phyloP scores from a whole-genome alignment of 2,888 invertebrate species.

The Sphaerophoria taeniata region DNA sequence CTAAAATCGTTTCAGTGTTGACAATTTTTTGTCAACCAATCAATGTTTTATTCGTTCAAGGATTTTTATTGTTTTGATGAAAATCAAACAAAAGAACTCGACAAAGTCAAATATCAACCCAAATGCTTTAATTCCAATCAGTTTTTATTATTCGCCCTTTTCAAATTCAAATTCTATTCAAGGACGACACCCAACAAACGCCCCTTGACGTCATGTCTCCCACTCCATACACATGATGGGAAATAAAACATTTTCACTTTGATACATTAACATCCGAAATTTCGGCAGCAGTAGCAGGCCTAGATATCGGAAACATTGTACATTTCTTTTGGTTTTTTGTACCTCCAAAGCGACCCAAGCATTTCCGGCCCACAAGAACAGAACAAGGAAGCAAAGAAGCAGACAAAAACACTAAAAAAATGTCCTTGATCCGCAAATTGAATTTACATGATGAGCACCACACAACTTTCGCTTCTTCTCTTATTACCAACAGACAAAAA shows the following conservation, averaged over 20 bases:
- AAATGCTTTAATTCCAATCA: conserved; percentile 67
- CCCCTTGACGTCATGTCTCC: background rate
- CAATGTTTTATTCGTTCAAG: conserved; percentile 11
- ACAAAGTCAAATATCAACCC: conserved; percentile 32
- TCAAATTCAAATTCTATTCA: conserved; percentile 26
- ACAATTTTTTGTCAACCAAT: background rate
- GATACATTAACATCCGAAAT: conserved; percentile 70
- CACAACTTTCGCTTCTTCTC: conserved; percentile 58
- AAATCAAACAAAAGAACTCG: background rate
- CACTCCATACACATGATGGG: background rate
- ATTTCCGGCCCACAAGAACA: conserved; percentile 53
- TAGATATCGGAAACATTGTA: conserved; percentile 58
- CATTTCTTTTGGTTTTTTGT: conserved; percentile 38
- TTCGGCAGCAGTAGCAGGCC: conserved; percentile 59
- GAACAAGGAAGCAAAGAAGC: conserved; percentile 17
- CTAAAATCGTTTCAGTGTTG: background rate
- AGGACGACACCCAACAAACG: conserved; percentile 29
- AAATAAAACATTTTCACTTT: conserved; percentile 66
- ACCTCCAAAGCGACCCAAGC: conserved; percentile 57
- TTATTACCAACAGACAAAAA: conserved; percentile 6
- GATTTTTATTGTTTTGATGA: conserved; percentile 5
- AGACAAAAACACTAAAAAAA: conserved; percentile 35
- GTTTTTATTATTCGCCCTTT: conserved; percentile 68
- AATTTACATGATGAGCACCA: conserved; percentile 71
- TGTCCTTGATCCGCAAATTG: conserved; percentile 70